These are phyloP conservation scores for Periphyllus acericola DNA, from an alignment of 2,888 invertebrate species.

Conservation along the genomic window DNA sequence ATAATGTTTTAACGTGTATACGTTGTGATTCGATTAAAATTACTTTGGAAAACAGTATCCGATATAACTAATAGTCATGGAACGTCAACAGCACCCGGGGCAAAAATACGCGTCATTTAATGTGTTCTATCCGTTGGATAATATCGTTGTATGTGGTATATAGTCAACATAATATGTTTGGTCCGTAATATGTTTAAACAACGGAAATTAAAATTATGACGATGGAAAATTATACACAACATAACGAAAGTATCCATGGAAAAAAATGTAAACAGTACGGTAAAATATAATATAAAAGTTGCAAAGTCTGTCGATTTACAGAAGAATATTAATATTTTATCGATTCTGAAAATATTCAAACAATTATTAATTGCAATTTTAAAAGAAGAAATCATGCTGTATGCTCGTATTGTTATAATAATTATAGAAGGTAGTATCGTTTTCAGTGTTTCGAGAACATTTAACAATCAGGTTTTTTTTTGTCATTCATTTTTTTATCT, in stretches of 20 bases:
- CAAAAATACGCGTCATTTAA: conserved; percentile 40
- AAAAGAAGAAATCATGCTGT: too few relatives aligned
- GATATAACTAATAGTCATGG: conserved; percentile 19
- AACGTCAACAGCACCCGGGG: not conserved
- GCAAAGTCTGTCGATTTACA: too few relatives aligned
- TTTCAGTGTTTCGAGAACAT: too few relatives aligned
- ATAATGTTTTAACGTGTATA: not conserved
- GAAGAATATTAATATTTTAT: too few relatives aligned
- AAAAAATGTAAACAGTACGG: not conserved
- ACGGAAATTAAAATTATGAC: not conserved
- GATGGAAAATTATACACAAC: not conserved
- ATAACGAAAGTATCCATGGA: not conserved
- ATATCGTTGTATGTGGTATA: not conserved
- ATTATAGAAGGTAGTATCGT: too few relatives aligned
- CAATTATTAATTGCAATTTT: too few relatives aligned
- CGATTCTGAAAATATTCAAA: too few relatives aligned
- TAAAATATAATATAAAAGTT: not conserved
- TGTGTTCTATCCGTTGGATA: not conserved
- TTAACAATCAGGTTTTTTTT: not conserved
- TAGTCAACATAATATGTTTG: not conserved
- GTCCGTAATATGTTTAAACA: not conserved
- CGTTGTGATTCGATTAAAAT: conserved; percentile 23
- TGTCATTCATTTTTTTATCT: not conserved
- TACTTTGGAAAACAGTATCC: conserved; percentile 4
- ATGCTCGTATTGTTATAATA: too few relatives aligned